Evolutionary conservation across 2,113 vertebrate species (phyloP).

Genomic region (Rafetus swinhoei): DNA sequence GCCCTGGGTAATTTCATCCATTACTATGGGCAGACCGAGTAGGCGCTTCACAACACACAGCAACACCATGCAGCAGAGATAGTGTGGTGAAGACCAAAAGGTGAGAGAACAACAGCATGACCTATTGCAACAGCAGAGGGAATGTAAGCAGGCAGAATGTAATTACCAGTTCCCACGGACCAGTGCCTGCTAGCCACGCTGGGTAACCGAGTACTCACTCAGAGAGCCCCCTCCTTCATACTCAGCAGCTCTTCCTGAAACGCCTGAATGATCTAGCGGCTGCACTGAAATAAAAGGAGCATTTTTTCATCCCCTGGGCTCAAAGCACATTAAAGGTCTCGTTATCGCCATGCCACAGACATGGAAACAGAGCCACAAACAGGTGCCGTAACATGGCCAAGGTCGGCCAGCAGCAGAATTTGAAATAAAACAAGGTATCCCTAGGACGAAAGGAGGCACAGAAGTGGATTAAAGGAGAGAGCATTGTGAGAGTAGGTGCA

Average conservation of each 20-base stretch:
- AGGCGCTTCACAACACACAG: neutral
- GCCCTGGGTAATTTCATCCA: neutral
- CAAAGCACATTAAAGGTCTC: neutral
- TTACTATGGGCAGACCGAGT: neutral
- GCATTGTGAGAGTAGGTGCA: neutral
- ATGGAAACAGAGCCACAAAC: neutral
- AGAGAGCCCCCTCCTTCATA: neutral
- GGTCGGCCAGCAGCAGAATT: neutral
- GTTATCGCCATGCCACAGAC: too few species aligned
- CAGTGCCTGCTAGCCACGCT: neutral
- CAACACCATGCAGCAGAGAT: neutral
- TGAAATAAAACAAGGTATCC: neutral
- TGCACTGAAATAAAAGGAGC: neutral
- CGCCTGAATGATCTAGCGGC: neutral
- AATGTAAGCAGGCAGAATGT: neutral
- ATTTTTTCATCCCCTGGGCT: neutral
- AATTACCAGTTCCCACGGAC: neutral
- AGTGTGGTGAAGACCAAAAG: neutral
- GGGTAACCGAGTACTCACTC: neutral
- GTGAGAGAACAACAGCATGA: neutral
- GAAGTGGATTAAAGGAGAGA: neutral
- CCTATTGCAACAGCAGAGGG: neutral
- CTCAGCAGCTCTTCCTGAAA: neutral
- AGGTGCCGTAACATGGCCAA: neutral
- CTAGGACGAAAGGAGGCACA: neutral